These are phyloP conservation scores for Coenonympha arcania DNA, from an alignment of 2,888 invertebrate genomes.

Conservation along the genomic window DNA sequence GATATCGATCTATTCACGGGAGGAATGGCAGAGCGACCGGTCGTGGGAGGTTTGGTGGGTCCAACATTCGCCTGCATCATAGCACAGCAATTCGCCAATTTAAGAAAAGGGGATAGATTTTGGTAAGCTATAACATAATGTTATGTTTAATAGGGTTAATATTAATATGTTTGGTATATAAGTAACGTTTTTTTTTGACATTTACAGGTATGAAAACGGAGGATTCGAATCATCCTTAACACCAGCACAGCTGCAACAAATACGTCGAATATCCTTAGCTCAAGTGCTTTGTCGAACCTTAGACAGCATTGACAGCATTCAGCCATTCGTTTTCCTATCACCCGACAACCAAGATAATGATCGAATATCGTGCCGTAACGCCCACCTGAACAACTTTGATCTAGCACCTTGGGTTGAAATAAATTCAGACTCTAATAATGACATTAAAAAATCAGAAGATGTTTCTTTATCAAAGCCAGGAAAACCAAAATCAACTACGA, in stretches of 20 bases:
- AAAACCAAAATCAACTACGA: constrained; percentile 35
- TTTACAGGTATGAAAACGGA: constrained; percentile 82
- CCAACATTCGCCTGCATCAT: constrained; percentile 92
- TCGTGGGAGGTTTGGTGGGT: constrained; percentile 85
- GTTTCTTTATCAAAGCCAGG: constrained; percentile 25
- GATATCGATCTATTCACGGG: constrained; percentile 90
- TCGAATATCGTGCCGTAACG: constrained; percentile 73
- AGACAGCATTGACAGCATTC: constrained; percentile 77
- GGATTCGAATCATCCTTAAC: constrained; percentile 83
- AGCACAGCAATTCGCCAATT: constrained; percentile 86
- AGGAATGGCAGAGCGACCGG: constrained; percentile 86
- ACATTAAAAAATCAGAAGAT: constrained; percentile 52
- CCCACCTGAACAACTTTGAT: constrained; percentile 73
- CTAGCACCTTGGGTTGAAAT: constrained; percentile 77
- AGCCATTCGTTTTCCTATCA: constrained; percentile 80
- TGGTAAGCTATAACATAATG: constrained; percentile 76
- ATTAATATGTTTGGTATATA: too few species aligned
- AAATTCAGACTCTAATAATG: constrained; percentile 52
- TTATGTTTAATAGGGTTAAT: too few species aligned
- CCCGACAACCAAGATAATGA: constrained; percentile 75
- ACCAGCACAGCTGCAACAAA: constrained; percentile 81
- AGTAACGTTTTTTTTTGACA: too few species aligned
- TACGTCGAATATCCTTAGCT: constrained; percentile 80
- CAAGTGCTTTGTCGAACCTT: constrained; percentile 81
- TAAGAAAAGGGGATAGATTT: constrained; percentile 84